phyloP scores from a whole-genome alignment of 2,113 vertebrate genomes.

The Leptobrachium leishanense region DNA sequence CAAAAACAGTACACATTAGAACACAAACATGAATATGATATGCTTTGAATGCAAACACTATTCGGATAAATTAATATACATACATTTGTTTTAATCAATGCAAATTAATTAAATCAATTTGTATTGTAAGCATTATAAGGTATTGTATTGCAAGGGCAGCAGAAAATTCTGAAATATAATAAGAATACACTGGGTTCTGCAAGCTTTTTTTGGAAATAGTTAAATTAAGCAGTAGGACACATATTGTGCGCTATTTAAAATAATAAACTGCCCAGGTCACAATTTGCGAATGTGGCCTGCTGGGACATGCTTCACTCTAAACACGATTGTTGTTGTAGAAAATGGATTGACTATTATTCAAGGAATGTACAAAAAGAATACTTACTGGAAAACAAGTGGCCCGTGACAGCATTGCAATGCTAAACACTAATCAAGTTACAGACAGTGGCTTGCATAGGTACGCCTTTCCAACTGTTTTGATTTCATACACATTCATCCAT shows the following conservation, averaged over 20 bases:
- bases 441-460: slow-evolving; percentile 3
- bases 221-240: slow-evolving; percentile 43
- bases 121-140: no score
- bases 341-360: slow-evolving; percentile 18
- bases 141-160: no score
- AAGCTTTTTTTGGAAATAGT: slow-evolving; percentile 33
- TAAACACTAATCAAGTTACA: slow-evolving; percentile 29
- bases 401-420: slow-evolving; percentile 7
- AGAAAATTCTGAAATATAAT: no score
- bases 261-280: slow-evolving; percentile 46
- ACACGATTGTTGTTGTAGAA: slow-evolving; percentile 19
- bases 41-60: no score
- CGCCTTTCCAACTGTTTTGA: slow-evolving; percentile 18
- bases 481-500: slow-evolving; percentile 1
- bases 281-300: slow-evolving; percentile 37
- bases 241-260: slow-evolving; percentile 45
- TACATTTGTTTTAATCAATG: no score
- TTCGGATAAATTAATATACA: no score
- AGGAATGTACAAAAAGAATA: slow-evolving; percentile 7
- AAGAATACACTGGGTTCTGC: slow-evolving; percentile 23
- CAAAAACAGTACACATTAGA: no score
- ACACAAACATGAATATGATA: no score
- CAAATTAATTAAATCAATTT: no score
- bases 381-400: slow-evolving; percentile 4
- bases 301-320: slow-evolving; percentile 27